Percentiles rank a stretch among this genome's conserved stretches.
Evolutionary conservation across 2,797 vertebrate genomes (phyloP).

Genomic region (Siniperca scherzeri): DNA sequence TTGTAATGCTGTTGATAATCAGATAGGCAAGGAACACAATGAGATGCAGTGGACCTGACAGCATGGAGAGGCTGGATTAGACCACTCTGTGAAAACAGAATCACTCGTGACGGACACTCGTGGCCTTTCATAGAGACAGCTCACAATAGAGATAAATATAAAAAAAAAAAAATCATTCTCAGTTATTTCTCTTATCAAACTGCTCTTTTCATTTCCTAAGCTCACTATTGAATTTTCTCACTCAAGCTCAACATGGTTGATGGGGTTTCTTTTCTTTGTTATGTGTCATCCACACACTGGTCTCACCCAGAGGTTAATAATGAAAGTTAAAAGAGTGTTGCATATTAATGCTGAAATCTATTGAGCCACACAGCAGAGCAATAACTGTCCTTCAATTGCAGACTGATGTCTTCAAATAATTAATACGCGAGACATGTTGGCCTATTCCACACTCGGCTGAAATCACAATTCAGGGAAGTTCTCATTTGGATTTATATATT

Average conservation of each 20-base stretch:
- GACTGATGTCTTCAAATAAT: constrained; percentile 59
- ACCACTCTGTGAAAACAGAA: constrained; percentile 77
- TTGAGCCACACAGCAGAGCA: constrained; percentile 55
- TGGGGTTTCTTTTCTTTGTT: constrained; percentile 69
- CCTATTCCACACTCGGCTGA: constrained; percentile 13
- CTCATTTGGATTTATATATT: constrained; percentile 34
- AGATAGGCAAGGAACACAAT: constrained; percentile 73
- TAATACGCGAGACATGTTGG: constrained; percentile 30
- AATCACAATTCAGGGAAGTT: constrained; percentile 37
- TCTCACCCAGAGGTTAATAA: constrained; percentile 72
- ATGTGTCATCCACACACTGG: constrained; percentile 64
- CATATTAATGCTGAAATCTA: constrained; percentile 78
- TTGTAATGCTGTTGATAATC: constrained; percentile 76
- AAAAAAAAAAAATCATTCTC: constrained; percentile 63
- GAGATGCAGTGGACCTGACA: constrained; percentile 72
- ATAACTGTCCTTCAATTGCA: constrained; percentile 61
- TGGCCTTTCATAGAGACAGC: constrained; percentile 70
- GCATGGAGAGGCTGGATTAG: constrained; percentile 73
- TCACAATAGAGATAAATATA: constrained; percentile 60
- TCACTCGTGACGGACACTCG: constrained; percentile 67
- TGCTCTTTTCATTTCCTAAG: constrained; percentile 80
- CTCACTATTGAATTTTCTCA: constrained; percentile 77
- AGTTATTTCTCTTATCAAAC: constrained; percentile 78
- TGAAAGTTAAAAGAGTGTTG: constrained; percentile 74
- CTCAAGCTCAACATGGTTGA: constrained; percentile 72